phyloP scores from a whole-genome alignment of 2,888 invertebrate genomes.

The Pollenia amentaria region DNA sequence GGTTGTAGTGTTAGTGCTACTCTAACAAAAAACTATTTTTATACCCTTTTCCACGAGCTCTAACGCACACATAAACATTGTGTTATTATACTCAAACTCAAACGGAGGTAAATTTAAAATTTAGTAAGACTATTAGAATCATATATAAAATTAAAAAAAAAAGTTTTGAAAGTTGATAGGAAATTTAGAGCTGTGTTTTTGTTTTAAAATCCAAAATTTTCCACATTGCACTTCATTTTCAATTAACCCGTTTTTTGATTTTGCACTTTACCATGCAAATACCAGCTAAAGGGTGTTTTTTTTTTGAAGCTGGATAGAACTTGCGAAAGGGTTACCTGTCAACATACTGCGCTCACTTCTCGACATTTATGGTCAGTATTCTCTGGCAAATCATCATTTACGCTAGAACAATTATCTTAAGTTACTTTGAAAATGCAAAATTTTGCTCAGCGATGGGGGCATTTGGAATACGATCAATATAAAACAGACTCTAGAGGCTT shows the following conservation, averaged over 20 bases:
- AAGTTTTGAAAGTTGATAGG: too few species aligned
- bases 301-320: too few species aligned
- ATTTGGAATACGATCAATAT: too few species aligned
- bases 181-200: background rate
- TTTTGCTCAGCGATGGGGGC: too few species aligned
- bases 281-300: background rate
- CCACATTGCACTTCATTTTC: background rate
- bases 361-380: too few species aligned
- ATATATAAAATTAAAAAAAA: too few species aligned
- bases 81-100: background rate
- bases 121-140: background rate
- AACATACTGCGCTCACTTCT: too few species aligned
- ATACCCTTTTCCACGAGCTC: constrained; percentile 48
- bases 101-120: constrained; percentile 8
- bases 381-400: too few species aligned
- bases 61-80: background rate
- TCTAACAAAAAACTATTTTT: constrained; percentile 32
- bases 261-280: constrained; percentile 31
- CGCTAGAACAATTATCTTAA: too few species aligned
- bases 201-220: background rate
- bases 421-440: too few species aligned
- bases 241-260: background rate
- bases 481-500: too few species aligned
- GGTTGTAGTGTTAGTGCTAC: constrained; percentile 37
- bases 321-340: too few species aligned